Evolutionary conservation across 2,888 invertebrate genomes (phyloP).

Genomic region (Argyresthia albistria): DNA sequence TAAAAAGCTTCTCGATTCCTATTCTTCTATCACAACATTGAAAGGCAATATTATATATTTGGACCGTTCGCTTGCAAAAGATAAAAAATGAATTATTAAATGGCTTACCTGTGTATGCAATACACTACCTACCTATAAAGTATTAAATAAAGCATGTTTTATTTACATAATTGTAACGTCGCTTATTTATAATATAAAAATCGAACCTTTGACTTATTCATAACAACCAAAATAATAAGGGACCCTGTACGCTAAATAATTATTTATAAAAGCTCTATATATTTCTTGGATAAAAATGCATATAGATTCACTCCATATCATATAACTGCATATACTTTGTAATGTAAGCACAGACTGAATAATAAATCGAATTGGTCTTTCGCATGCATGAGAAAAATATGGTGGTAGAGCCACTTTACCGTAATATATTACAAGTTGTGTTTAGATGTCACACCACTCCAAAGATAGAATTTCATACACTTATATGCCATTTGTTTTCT

Average conservation of each 20-base stretch:
- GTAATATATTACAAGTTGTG: not conserved
- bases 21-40: conserved; percentile 60
- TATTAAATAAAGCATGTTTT: not conserved
- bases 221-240: conserved; percentile 8
- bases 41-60: conserved; percentile 61
- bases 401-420: not conserved
- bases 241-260: conserved; percentile 21
- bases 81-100: conserved; percentile 8
- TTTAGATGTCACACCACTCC: not conserved
- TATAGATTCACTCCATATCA: too few relatives aligned
- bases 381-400: conserved; percentile 17
- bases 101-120: not conserved
- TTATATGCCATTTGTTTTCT: too few relatives aligned
- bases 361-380: conserved; percentile 34
- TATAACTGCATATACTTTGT: too few relatives aligned
- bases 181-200: not conserved
- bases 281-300: not conserved
- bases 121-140: not conserved
- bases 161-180: not conserved
- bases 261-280: not conserved
- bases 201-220: not conserved
- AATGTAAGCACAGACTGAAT: too few relatives aligned
- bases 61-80: conserved; percentile 64
- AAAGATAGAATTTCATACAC: not conserved
- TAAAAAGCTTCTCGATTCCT: not conserved